Percentiles rank a stretch among this genome's conserved stretches.
Conservation (phyloP, 1,140 invertebrate species). For the Bombus impatiens region DNA sequence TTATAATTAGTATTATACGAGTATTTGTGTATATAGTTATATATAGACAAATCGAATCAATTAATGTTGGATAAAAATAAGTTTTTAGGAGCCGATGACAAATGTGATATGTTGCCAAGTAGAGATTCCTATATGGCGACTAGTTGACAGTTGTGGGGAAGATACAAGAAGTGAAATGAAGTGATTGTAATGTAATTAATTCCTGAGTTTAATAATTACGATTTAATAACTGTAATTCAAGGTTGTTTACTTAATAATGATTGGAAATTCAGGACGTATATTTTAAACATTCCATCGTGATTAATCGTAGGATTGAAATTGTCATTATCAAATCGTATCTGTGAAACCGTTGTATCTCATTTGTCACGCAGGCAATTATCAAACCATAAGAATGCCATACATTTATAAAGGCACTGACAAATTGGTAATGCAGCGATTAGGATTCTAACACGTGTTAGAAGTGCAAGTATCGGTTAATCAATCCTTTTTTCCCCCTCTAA, state of each 20-base stretch:
- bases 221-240: neutral
- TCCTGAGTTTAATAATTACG: neutral
- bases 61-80: no score
- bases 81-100: no score
- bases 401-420: neutral
- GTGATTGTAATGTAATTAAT: neutral
- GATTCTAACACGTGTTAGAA: neutral
- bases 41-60: no score
- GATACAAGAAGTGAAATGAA: neutral
- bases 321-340: conserved; percentile 3
- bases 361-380: neutral
- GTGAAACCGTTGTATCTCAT: conserved; percentile 10
- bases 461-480: conserved; percentile 3
- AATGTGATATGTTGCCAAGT: neutral
- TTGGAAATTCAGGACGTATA: neutral
- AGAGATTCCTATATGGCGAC: neutral
- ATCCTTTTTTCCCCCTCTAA: neutral
- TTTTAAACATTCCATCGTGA: neutral
- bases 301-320: neutral
- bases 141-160: neutral
- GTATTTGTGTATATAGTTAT: no score
- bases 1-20: no score
- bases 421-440: conserved; percentile 16
- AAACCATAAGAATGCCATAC: neutral
- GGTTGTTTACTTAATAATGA: neutral